Percentiles rank a stretch among this genome's conserved stretches.
These are phyloP conservation scores for Argyresthia goedartella DNA, from an alignment of 2,888 invertebrate species.

Conservation along the genomic window DNA sequence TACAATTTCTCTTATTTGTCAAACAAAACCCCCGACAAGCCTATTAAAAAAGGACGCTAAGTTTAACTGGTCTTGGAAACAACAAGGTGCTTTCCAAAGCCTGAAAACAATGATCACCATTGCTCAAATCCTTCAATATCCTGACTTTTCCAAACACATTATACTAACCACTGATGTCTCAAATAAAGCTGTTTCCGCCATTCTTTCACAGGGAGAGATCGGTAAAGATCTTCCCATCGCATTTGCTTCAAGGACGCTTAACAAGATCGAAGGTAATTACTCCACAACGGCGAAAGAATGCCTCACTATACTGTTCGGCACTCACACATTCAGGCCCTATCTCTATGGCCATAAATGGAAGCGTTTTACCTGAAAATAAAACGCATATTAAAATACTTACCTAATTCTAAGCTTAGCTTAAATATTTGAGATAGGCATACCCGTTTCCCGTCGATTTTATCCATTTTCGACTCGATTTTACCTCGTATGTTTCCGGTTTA, in stretches of 20 bases:
- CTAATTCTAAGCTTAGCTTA: too few relatives aligned
- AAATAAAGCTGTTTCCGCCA: conserved; percentile 5
- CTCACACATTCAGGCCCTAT: too few relatives aligned
- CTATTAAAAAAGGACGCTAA: too few relatives aligned
- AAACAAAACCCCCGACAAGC: conserved; percentile 17
- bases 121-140: conserved; percentile 14
- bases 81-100: neutral
- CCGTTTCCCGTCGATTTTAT: too few relatives aligned
- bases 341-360: too few relatives aligned
- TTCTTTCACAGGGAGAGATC: too few relatives aligned
- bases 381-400: too few relatives aligned
- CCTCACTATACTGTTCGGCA: conserved; percentile 16
- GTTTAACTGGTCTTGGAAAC: neutral
- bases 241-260: conserved; percentile 4
- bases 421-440: too few relatives aligned
- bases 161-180: conserved; percentile 15
- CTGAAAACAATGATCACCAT: conserved; percentile 17
- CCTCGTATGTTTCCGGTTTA: too few relatives aligned
- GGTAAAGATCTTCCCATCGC: conserved; percentile 6
- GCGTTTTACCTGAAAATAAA: too few relatives aligned
- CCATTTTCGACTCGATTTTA: too few relatives aligned
- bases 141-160: conserved; percentile 13
- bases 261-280: conserved; percentile 4
- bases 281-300: conserved; percentile 17
- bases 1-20: conserved; percentile 6